Evolutionary conservation across 2,888 invertebrate genomes (phyloP).

Genomic region (Andrena trimmerana): DNA sequence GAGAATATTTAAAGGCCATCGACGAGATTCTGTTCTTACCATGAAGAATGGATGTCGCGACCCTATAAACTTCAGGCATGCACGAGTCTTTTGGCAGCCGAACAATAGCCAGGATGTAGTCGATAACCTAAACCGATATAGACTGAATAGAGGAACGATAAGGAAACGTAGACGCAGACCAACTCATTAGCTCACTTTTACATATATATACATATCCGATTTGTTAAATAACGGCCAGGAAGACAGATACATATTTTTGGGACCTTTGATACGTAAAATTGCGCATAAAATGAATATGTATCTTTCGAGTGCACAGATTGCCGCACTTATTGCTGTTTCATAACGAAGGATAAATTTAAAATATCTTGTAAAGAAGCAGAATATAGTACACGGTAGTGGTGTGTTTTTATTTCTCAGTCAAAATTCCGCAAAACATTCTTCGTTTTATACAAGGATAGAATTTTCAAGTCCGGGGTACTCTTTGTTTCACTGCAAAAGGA

Average conservation of each 20-base stretch:
- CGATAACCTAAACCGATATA: conserved; percentile 26
- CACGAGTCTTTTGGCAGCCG: conserved; percentile 18
- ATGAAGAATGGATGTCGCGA: conserved; percentile 29
- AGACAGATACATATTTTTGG: too few species aligned
- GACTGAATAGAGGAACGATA: neutral
- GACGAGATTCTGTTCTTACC: neutral
- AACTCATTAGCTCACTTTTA: neutral
- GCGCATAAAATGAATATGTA: too few species aligned
- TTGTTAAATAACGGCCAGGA: neutral
- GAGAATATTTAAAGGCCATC: neutral
- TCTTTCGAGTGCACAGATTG: too few species aligned
- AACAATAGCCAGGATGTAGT: conserved; percentile 18
- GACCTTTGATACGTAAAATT: too few species aligned
- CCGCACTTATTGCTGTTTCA: too few species aligned
- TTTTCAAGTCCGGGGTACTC: neutral
- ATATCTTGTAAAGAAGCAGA: too few species aligned
- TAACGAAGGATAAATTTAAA: too few species aligned
- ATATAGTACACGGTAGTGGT: too few species aligned
- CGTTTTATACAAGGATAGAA: neutral
- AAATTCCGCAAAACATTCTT: too few species aligned
- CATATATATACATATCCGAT: neutral
- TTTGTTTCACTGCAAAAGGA: neutral
- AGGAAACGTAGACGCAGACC: neutral
- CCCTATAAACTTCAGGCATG: conserved; percentile 7
- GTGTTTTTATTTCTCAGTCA: too few species aligned